A percentile compares a stretch with the other conserved stretches of the same genome.
Evolutionary conservation across 2,113 vertebrate species (phyloP).

Genomic region (Bucco capensis): DNA sequence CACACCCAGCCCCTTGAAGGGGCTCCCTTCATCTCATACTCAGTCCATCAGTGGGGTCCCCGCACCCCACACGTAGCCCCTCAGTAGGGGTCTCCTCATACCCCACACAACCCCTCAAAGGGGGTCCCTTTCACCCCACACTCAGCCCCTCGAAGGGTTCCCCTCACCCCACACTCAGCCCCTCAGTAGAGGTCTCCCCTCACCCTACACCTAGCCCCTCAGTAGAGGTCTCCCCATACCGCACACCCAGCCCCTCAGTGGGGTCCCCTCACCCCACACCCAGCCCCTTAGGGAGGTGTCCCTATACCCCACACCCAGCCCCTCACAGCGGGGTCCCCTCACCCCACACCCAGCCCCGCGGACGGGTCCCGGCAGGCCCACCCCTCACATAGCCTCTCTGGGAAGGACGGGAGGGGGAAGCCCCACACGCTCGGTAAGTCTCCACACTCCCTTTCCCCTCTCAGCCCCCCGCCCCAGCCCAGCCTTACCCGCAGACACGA

Average conservation of each 20-base stretch:
- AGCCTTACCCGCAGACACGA: background rate
- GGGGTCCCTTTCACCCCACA: too few species aligned
- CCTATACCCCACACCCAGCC: background rate
- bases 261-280: fast-evolving
- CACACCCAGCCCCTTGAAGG: background rate
- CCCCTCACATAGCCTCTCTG: too few species aligned
- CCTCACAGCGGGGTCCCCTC: fast-evolving
- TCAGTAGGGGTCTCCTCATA: background rate
- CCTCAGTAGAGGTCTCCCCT: fast-evolving
- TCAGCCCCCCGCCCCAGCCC: too few species aligned
- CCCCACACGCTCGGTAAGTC: too few species aligned
- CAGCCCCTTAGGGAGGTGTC: background rate
- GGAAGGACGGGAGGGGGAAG: too few species aligned
- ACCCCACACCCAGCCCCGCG: too few species aligned
- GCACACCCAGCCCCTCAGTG: fast-evolving
- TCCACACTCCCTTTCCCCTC: too few species aligned
- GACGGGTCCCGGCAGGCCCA: too few species aligned
- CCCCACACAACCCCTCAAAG: background rate
- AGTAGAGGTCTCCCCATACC: fast-evolving
- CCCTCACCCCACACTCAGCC: too few species aligned
- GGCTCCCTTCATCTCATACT: background rate
- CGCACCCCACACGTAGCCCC: too few species aligned
- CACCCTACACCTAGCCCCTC: background rate
- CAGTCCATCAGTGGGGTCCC: background rate
- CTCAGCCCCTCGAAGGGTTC: background rate